Conservation (phyloP, 2,888 invertebrate species). For the Epirrita christyi region DNA sequence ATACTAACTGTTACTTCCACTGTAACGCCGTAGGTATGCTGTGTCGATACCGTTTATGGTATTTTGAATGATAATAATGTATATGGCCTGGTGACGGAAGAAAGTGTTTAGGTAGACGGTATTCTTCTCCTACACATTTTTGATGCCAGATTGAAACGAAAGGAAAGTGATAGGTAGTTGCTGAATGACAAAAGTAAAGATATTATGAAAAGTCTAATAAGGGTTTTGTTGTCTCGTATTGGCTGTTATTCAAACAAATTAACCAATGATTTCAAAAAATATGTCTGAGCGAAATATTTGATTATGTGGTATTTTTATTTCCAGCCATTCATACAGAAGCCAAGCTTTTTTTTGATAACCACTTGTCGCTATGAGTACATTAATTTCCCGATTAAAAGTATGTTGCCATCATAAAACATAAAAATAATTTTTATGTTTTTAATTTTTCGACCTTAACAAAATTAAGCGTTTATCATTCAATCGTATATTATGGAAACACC, state of each 20-base stretch:
- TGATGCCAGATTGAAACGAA: neutral
- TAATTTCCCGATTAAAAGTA: neutral
- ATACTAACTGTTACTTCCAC: neutral
- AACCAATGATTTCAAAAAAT: too few relatives aligned
- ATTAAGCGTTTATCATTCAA: constrained; percentile 7
- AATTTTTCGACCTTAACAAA: constrained; percentile 2
- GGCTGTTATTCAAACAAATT: too few relatives aligned
- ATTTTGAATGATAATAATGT: constrained; percentile 4
- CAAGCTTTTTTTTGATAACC: too few relatives aligned
- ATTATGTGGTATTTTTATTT: too few relatives aligned
- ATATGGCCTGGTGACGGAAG: constrained; percentile 1
- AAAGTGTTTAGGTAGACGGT: constrained; percentile 12
- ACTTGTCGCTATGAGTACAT: neutral
- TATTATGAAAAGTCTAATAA: too few relatives aligned
- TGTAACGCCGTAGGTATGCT: constrained; percentile 4
- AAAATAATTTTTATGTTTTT: constrained; percentile 9
- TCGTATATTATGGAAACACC: constrained; percentile 9
- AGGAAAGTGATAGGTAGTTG: neutral
- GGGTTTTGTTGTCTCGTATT: neutral
- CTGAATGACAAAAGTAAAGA: too few relatives aligned
- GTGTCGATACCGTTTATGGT: constrained; percentile 13
- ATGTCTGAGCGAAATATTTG: too few relatives aligned
- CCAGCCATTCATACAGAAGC: too few relatives aligned
- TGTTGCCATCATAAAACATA: constrained; percentile 7
- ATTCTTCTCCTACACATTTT: neutral